A percentile compares a stretch with the other conserved stretches of the same genome.
Evolutionary conservation across 2,888 invertebrate genomes (phyloP).

Genomic region (Thymelicus lineola): DNA sequence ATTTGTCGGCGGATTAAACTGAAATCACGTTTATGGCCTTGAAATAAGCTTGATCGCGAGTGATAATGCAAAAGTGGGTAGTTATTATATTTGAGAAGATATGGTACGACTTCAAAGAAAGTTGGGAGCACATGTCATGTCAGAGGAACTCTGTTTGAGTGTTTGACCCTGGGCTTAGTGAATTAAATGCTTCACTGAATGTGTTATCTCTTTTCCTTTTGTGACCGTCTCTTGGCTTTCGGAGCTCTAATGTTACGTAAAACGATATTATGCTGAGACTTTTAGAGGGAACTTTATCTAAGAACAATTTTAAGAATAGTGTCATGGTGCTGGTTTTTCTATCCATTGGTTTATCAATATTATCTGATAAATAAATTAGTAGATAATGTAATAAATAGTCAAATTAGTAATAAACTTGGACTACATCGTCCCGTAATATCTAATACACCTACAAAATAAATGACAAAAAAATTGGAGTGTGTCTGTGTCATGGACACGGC

Average conservation of each 20-base stretch:
- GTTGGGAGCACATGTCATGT: slow-evolving; percentile 45
- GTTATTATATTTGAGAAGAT: slow-evolving; percentile 39
- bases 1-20: slow-evolving; percentile 41
- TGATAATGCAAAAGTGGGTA: slow-evolving; percentile 1
- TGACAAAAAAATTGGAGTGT: too few relatives aligned
- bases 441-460: too few relatives aligned
- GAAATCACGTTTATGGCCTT: slow-evolving; percentile 50
- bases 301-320: neutral
- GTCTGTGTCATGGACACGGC: too few relatives aligned
- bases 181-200: slow-evolving; percentile 42
- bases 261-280: slow-evolving; percentile 12
- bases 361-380: too few relatives aligned
- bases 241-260: slow-evolving; percentile 10
- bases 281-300: neutral
- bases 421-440: too few relatives aligned
- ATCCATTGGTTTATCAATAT: neutral
- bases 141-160: slow-evolving; percentile 41
- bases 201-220: slow-evolving; percentile 27
- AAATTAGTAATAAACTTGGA: too few relatives aligned
- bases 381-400: too few relatives aligned
- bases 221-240: slow-evolving; percentile 8
- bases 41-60: slow-evolving; percentile 42
- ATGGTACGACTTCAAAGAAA: slow-evolving; percentile 43
- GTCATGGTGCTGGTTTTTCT: neutral
- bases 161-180: slow-evolving; percentile 42